Percentiles rank a stretch among this genome's conserved stretches.
Evolutionary conservation across 2,888 invertebrate genomes (phyloP).

Genomic region (Parascotia fuliginaria): DNA sequence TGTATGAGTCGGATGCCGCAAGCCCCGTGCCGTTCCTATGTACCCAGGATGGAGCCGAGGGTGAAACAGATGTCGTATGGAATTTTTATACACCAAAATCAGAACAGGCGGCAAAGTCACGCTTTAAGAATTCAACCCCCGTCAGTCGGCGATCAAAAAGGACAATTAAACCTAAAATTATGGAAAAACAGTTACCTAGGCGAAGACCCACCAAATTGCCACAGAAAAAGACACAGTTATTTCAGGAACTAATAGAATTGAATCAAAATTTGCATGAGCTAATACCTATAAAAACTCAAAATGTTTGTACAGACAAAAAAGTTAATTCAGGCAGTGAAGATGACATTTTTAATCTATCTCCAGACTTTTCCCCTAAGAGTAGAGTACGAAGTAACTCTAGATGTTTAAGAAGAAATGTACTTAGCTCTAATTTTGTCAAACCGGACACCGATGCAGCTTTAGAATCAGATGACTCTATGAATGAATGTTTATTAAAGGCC

Average conservation of each 20-base stretch:
- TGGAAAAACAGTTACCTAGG: slow-evolving; percentile 66
- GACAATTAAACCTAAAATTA: slow-evolving; percentile 56
- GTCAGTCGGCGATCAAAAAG: slow-evolving; percentile 69
- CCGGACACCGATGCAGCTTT: slow-evolving; percentile 69
- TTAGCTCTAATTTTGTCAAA: slow-evolving; percentile 75
- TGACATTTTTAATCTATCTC: slow-evolving; percentile 70
- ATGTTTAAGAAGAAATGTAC: slow-evolving; percentile 73
- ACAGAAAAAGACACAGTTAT: slow-evolving; percentile 70
- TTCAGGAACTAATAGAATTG: slow-evolving; percentile 75
- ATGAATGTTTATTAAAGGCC: slow-evolving; percentile 78
- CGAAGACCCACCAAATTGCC: slow-evolving; percentile 58
- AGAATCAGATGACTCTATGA: slow-evolving; percentile 83
- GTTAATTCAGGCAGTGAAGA: slow-evolving; percentile 69
- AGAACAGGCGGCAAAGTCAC: slow-evolving; percentile 53
- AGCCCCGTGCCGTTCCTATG: slow-evolving; percentile 81
- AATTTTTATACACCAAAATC: slow-evolving; percentile 82
- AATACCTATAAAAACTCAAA: slow-evolving; percentile 59
- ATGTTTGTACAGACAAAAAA: slow-evolving; percentile 46
- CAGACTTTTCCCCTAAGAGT: slow-evolving; percentile 71
- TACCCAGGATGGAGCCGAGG: slow-evolving; percentile 81
- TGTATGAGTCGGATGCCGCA: slow-evolving; percentile 73
- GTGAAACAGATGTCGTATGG: slow-evolving; percentile 81
- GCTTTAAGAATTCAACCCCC: slow-evolving; percentile 71
- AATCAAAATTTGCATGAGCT: slow-evolving; percentile 76
- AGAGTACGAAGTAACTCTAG: slow-evolving; percentile 57